Percentiles rank a stretch among this genome's conserved stretches.
Conservation (phyloP, 2,888 invertebrate species). For the Pachymerium ferrugineum region DNA sequence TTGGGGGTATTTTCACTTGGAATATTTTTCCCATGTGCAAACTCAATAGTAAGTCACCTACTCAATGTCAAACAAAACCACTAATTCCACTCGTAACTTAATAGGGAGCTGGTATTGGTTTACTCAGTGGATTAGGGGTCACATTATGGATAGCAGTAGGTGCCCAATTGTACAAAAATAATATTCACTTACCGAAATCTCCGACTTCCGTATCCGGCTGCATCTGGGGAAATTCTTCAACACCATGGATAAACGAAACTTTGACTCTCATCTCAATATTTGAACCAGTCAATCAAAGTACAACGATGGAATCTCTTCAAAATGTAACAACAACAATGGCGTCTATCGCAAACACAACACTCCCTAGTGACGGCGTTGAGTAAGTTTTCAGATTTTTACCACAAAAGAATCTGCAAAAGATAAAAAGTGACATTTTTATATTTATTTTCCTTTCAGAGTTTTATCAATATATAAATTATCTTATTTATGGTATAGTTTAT, state of each 20-base stretch:
- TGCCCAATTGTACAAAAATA: not conserved
- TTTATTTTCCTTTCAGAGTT: not conserved
- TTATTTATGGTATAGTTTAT: not conserved
- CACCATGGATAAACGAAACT: not conserved
- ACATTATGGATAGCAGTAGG: constrained; percentile 20
- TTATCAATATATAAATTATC: not conserved
- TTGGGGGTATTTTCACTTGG: constrained; percentile 81
- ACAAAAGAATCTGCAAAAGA: no score
- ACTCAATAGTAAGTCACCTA: constrained; percentile 59
- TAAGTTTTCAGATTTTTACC: no score
- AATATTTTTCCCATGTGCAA: constrained; percentile 82
- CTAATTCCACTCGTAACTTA: not conserved
- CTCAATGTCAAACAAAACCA: not conserved
- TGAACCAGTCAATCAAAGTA: no score
- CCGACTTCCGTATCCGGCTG: not conserved
- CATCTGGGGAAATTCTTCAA: not conserved
- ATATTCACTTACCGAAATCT: not conserved
- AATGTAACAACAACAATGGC: no score
- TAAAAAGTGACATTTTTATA: not conserved
- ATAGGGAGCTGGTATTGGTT: constrained; percentile 21
- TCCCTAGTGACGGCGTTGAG: no score
- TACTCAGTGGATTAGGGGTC: not conserved
- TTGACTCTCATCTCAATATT: no score
- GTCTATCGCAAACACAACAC: no score
- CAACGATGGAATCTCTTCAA: no score